Conservation (phyloP, 2,113 vertebrate species). For the Hippopotamus amphibius region DNA sequence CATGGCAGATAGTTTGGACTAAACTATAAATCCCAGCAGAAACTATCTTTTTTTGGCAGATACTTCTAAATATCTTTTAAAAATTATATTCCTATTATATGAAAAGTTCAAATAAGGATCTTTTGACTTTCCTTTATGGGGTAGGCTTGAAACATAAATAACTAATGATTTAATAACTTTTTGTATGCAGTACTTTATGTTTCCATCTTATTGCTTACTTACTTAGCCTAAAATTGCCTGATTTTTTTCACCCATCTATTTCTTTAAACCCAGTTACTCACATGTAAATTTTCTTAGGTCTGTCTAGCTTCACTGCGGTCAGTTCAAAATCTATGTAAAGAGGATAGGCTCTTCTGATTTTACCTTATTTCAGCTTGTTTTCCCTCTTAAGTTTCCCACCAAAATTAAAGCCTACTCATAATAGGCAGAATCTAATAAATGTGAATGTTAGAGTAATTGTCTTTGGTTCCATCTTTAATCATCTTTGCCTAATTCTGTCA, state of each 20-base stretch:
- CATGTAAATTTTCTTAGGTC: neutral
- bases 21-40: neutral
- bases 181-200: neutral
- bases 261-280: neutral
- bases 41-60: neutral
- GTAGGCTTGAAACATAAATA: slow-evolving; percentile 2
- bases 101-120: slow-evolving; percentile 38
- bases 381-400: neutral
- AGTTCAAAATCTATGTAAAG: slow-evolving; percentile 22
- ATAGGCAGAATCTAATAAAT: neutral
- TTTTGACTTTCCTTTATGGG: neutral
- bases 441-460: neutral
- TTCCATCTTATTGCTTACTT: slow-evolving; percentile 37
- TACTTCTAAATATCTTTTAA: neutral
- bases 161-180: slow-evolving; percentile 7
- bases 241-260: neutral
- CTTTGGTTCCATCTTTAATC: slow-evolving; percentile 3
- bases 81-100: neutral
- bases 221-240: neutral
- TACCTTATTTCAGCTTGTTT: slow-evolving; percentile 36
- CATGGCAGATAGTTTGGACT: neutral
- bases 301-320: neutral
- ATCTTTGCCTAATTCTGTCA: slow-evolving; percentile 15
- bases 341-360: slow-evolving; percentile 21
- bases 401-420: neutral